A percentile compares a stretch with the other conserved stretches of the same genome.
Evolutionary conservation across 2,113 vertebrate genomes (phyloP).

Genomic region (Callipepla californica): DNA sequence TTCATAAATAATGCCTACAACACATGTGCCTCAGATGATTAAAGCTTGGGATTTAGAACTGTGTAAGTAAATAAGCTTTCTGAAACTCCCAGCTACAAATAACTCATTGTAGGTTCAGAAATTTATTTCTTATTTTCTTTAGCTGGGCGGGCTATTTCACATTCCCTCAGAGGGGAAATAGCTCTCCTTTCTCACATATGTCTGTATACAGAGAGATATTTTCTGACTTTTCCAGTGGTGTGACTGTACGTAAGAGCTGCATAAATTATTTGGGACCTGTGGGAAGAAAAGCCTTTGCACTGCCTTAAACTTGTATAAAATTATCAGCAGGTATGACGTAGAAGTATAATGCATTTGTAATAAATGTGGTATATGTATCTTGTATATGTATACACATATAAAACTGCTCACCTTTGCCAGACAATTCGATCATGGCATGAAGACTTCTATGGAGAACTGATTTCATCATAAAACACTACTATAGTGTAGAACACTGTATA

Average conservation of each 20-base stretch:
- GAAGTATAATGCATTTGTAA: not conserved
- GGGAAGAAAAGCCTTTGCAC: not conserved
- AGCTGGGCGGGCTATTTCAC: not conserved
- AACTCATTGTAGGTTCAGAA: not conserved
- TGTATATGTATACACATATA: not conserved
- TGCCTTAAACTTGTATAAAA: not conserved
- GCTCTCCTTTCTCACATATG: not conserved
- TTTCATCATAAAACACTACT: rapidly evolving
- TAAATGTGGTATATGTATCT: not conserved
- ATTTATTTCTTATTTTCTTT: not conserved
- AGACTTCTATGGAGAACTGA: not conserved
- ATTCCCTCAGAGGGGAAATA: not conserved
- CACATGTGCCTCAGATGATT: not conserved
- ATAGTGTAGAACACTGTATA: not conserved
- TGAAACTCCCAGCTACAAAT: not conserved
- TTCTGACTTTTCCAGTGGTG: not conserved
- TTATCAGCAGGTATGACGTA: not conserved
- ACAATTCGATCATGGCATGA: not conserved
- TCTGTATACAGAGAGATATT: rapidly evolving
- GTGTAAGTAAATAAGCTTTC: not conserved
- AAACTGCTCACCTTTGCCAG: not conserved
- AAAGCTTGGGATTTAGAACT: not conserved
- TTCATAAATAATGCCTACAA: slow-evolving; percentile 1
- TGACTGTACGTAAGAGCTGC: not conserved
- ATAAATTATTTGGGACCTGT: not conserved